phyloP scores from a whole-genome alignment of 2,888 invertebrate genomes.

The Hirudinaria manillensis region DNA sequence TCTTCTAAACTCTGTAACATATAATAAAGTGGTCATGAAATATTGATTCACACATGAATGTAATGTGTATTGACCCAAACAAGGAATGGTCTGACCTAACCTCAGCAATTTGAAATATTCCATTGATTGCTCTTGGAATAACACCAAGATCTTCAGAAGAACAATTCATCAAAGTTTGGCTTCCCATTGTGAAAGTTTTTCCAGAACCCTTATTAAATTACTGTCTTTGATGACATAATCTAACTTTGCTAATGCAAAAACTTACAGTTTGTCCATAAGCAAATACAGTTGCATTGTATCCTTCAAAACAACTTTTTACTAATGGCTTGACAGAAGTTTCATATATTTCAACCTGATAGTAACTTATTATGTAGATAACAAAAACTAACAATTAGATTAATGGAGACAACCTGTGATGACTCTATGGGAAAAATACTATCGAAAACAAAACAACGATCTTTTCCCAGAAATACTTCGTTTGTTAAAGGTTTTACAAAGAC shows the following conservation, averaged over 20 bases:
- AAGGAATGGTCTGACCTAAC: slow-evolving; percentile 38
- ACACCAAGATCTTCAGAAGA: slow-evolving; percentile 64
- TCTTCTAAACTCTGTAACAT: slow-evolving; percentile 34
- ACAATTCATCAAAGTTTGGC: slow-evolving; percentile 47
- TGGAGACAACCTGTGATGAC: slow-evolving; percentile 61
- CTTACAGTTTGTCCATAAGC: slow-evolving; percentile 83
- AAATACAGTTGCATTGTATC: slow-evolving; percentile 86
- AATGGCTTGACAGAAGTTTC: slow-evolving; percentile 49
- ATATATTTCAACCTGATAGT: slow-evolving; percentile 49
- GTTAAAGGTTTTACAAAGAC: slow-evolving; percentile 45
- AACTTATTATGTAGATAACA: neutral
- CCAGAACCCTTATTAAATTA: slow-evolving; percentile 66
- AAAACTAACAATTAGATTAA: slow-evolving; percentile 3
- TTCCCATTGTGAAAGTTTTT: slow-evolving; percentile 87
- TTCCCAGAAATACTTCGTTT: slow-evolving; percentile 61
- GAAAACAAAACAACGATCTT: slow-evolving; percentile 72
- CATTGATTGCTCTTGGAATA: slow-evolving; percentile 76
- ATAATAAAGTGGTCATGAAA: neutral
- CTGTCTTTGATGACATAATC: neutral
- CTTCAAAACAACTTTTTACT: slow-evolving; percentile 57
- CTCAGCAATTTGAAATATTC: slow-evolving; percentile 62
- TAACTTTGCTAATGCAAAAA: slow-evolving; percentile 5
- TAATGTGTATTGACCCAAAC: neutral
- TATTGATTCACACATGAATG: neutral
- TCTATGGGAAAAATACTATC: slow-evolving; percentile 73